These are phyloP conservation scores for Protobothrops flavoviridis DNA, from an alignment of 2,113 vertebrate species.

Conservation along the genomic window DNA sequence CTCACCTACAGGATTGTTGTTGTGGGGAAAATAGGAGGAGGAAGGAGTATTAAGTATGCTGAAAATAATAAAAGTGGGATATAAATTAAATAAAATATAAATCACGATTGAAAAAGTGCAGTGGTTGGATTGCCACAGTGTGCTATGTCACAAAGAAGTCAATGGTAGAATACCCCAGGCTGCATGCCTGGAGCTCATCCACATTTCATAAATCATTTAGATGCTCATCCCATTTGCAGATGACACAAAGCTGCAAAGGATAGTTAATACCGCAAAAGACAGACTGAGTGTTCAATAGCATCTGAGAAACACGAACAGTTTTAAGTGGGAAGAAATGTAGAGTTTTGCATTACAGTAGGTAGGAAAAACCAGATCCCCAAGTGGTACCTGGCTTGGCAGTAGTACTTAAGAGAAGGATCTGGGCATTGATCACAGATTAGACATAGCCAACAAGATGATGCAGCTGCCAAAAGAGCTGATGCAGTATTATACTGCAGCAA, in stretches of 20 bases:
- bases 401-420: not conserved
- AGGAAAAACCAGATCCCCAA: not conserved
- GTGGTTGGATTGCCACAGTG: not conserved
- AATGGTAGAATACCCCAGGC: not conserved
- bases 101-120: not conserved
- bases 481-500: not conserved
- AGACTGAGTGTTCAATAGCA: not conserved
- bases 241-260: not conserved
- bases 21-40: not conserved
- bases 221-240: not conserved
- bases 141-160: not conserved
- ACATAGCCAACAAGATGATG: not conserved
- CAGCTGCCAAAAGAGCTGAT: not conserved
- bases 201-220: not conserved
- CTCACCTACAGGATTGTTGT: not conserved
- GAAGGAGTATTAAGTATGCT: not conserved
- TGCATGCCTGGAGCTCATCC: not conserved
- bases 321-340: not conserved
- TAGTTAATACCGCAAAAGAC: not conserved
- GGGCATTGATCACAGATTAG: not conserved
- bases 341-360: not conserved
- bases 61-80: not conserved
- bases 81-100: not conserved
- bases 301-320: not conserved
- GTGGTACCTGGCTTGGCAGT: not conserved